Base-by-base conservation (phyloP, 2,888 invertebrate genomes). In the Chalcis sispes region DNA sequence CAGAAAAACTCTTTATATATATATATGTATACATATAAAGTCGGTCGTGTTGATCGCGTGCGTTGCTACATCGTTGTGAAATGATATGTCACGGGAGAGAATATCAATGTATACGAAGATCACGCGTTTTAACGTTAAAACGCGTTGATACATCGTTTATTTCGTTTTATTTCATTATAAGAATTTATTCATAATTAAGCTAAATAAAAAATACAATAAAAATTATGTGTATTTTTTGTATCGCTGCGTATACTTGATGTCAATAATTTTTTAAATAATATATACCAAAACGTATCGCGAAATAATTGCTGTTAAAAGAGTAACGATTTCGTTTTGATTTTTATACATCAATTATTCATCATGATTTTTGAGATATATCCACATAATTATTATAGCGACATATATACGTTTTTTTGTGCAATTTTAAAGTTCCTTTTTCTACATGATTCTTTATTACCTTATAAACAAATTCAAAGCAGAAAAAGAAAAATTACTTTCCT, bases 81-180 rank as follows among this genome's bases (percentile, higher is more conserved):
- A 61, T 27, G 20, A 58, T 64, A 61, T 48, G 50, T 74, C 54
- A 69, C 61, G 42, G 52, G 32, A 71, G 62, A 61, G 18, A 32
- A 66, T 61, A 54, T 64, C 42, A 50, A 50, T 72, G 56, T 72
- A 64, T 69, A 76, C 72, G 76, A 72, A 64, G 56, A 67, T 67
- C 48, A 42, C 65, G 59, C 42, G 50, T 75, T 67, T 67, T 72
- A 48, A 56, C 29, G 61, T 4, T 23, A 67, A 71, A 76, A 59
- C 36, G 52, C 42, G 54, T 64, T 62, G 54, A 58, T 72, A 46
- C 42, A 15, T 42, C 15, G 2, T 50, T 50, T 50, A 3, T 62
- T 62, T 64, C 46, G 72, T 62, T 76, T 40, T 40, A 58, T 27
- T 72, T 62, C 67, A 69, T 76, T 72, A 72, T 72, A 69, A 72